Conservation (phyloP, 2,113 vertebrate genomes). For the Rhinopithecus roxellana region DNA sequence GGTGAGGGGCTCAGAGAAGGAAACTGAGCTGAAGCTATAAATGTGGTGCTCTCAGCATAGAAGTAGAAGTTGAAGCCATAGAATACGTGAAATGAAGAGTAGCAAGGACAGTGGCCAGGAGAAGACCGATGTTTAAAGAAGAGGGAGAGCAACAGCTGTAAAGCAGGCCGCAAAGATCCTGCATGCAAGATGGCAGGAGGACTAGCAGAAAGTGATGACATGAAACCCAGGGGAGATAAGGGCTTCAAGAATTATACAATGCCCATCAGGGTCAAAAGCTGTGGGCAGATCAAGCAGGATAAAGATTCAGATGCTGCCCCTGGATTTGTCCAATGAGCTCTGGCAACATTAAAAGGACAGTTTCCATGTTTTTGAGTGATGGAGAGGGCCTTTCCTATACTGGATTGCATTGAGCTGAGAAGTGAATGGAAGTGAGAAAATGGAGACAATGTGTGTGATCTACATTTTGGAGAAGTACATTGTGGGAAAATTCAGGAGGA, state of each 20-base stretch:
- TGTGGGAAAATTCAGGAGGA: background rate
- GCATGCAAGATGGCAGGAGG: background rate
- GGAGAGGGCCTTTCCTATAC: background rate
- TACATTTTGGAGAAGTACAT: background rate
- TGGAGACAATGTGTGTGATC: background rate
- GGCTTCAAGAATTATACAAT: no score
- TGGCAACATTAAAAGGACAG: background rate
- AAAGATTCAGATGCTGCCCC: background rate
- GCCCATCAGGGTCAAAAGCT: background rate
- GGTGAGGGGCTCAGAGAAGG: background rate
- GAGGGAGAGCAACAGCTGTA: accelerated
- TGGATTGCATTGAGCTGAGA: background rate
- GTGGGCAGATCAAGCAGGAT: background rate
- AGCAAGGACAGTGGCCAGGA: background rate
- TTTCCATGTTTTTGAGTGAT: background rate
- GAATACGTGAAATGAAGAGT: background rate
- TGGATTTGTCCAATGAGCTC: background rate
- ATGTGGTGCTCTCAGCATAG: background rate
- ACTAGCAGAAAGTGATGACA: no score
- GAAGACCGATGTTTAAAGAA: background rate
- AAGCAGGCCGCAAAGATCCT: background rate
- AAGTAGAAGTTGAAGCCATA: background rate
- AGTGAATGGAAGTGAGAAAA: background rate
- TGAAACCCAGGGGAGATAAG: background rate
- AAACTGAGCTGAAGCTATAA: background rate